A percentile compares a stretch with the other conserved stretches of the same genome.
These are phyloP conservation scores for Cetonia aurata DNA, from an alignment of 2,888 invertebrate genomes.

Conservation along the genomic window DNA sequence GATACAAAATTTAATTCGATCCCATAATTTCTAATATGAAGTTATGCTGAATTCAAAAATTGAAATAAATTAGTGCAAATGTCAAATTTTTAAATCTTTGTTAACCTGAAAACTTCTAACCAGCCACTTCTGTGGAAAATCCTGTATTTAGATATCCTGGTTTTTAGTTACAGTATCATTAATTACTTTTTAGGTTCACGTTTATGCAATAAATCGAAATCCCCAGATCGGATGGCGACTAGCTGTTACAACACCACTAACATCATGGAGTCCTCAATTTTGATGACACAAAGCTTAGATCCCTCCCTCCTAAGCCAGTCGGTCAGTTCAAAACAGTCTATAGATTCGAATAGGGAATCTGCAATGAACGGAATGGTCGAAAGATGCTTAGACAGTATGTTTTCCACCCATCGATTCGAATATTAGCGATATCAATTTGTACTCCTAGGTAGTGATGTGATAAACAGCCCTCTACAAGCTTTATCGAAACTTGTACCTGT, in stretches of 20 bases:
- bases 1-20: slow-evolving; percentile 29
- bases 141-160: too few species aligned
- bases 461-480: slow-evolving; percentile 78
- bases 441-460: slow-evolving; percentile 59
- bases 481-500: slow-evolving; percentile 90
- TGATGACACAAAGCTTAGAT: slow-evolving; percentile 77
- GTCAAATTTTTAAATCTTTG: too few species aligned
- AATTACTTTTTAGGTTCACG: slow-evolving; percentile 62
- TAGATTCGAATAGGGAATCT: slow-evolving; percentile 43
- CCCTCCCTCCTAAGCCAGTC: slow-evolving; percentile 69
- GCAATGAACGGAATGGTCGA: slow-evolving; percentile 54
- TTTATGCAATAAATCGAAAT: slow-evolving; percentile 68
- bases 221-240: slow-evolving; percentile 80
- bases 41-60: too few species aligned
- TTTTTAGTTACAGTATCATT: background rate
- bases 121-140: too few species aligned
- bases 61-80: too few species aligned
- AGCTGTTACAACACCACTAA: slow-evolving; percentile 73
- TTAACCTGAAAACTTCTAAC: too few species aligned
- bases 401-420: background rate
- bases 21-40: too few species aligned
- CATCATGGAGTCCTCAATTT: slow-evolving; percentile 57
- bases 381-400: slow-evolving; percentile 59
- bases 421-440: background rate
- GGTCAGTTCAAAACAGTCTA: slow-evolving; percentile 58